A percentile compares a stretch with the other conserved stretches of the same genome.
Evolutionary conservation across 2,888 invertebrate species (phyloP).

Genomic region (Drosophila incognita): DNA sequence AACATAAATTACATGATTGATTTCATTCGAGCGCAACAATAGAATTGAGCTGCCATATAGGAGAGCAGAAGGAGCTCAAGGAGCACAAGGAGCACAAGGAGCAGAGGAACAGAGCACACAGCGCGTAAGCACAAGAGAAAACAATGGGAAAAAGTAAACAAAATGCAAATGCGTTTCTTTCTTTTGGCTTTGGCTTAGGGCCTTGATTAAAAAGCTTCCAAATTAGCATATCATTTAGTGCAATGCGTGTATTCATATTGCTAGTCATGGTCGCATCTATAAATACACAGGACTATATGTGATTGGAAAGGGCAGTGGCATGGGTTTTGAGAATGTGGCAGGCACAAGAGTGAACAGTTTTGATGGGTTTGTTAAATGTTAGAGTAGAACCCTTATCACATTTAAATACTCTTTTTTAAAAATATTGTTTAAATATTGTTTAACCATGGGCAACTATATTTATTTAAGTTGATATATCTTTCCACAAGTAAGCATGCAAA

Average conservation of each 20-base stretch:
- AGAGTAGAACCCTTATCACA: background rate
- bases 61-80: conserved; percentile 1
- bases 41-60: conserved; percentile 21
- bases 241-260: conserved; percentile 35
- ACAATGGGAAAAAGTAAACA: conserved; percentile 71
- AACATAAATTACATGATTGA: conserved; percentile 84
- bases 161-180: conserved; percentile 68
- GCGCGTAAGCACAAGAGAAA: conserved; percentile 52
- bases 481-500: background rate
- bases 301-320: conserved; percentile 25
- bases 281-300: conserved; percentile 45
- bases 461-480: background rate
- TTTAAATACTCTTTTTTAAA: background rate
- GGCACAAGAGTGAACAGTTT: background rate
- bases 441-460: background rate
- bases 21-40: conserved; percentile 72
- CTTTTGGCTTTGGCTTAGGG: conserved; percentile 45
- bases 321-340: background rate
- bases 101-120: conserved; percentile 33
- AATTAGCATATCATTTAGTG: conserved; percentile 77
- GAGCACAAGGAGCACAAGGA: background rate
- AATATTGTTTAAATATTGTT: background rate
- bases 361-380: background rate
- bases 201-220: conserved; percentile 78
- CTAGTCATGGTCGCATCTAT: conserved; percentile 52